phyloP scores from a whole-genome alignment of 2,797 vertebrate species.

The Myotis daubentonii region DNA sequence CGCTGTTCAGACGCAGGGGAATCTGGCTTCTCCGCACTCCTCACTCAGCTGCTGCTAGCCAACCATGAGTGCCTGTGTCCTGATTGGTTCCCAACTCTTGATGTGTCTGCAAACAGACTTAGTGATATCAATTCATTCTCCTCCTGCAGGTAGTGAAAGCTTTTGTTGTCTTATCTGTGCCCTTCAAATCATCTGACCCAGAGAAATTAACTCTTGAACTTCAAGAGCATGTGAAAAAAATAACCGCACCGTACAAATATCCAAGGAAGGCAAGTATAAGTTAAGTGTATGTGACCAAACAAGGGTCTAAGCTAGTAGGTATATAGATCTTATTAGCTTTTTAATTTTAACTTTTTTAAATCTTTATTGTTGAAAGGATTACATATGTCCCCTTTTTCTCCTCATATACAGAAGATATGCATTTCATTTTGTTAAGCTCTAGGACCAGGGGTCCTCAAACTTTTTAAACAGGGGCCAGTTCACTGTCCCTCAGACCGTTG shows the following conservation, averaged over 20 bases:
- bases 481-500: too few relatives aligned
- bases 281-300: background rate
- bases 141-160: conserved; percentile 88
- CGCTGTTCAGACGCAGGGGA: background rate
- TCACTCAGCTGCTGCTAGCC: background rate
- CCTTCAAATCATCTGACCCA: conserved; percentile 82
- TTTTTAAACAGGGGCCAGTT: too few relatives aligned
- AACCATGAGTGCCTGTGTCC: background rate
- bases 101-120: conserved; percentile 29
- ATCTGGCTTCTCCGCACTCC: background rate
- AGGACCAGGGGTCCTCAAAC: too few relatives aligned
- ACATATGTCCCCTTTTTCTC: too few relatives aligned
- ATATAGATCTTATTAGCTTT: conserved; percentile 11
- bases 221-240: conserved; percentile 88
- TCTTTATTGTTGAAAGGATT: too few relatives aligned
- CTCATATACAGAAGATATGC: background rate
- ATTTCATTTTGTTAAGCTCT: conserved; percentile 23
- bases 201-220: conserved; percentile 84
- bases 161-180: conserved; percentile 86
- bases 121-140: background rate
- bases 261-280: conserved; percentile 87
- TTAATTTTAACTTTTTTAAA: background rate
- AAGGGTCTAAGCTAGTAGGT: background rate
- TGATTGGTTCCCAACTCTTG: background rate
- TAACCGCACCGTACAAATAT: conserved; percentile 91